Conservation (phyloP, 1,140 invertebrate species). For the Trypoxylus dichotomus region DNA sequence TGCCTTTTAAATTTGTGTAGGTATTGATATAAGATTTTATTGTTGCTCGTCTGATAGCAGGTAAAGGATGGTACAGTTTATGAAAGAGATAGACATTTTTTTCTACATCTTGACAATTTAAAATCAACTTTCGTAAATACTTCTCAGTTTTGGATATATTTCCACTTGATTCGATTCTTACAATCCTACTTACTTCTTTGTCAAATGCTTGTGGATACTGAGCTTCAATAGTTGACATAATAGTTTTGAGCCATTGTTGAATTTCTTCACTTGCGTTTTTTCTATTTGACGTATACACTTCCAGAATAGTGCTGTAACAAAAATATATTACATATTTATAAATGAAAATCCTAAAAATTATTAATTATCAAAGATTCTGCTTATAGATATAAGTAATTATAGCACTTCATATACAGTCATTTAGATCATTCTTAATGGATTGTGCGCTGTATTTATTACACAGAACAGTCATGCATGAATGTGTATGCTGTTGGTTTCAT, state of each 20-base stretch:
- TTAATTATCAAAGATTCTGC: no score
- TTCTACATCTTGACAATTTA: slow-evolving; percentile 31
- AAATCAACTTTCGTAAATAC: slow-evolving; percentile 39
- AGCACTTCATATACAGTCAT: no score
- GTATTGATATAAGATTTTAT: slow-evolving; percentile 61
- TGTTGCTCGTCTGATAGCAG: slow-evolving; percentile 63
- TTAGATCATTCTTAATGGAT: no score
- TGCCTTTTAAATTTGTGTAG: slow-evolving; percentile 55
- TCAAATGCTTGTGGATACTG: slow-evolving; percentile 71
- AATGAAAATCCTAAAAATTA: neutral
- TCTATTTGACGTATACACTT: neutral
- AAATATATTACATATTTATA: neutral
- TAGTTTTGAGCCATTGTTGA: slow-evolving; percentile 28
- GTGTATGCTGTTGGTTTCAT: no score
- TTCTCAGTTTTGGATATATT: slow-evolving; percentile 29
- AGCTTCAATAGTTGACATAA: slow-evolving; percentile 58
- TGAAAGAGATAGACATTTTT: slow-evolving; percentile 60
- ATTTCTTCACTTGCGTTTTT: slow-evolving; percentile 4
- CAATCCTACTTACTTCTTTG: slow-evolving; percentile 53
- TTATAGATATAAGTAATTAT: no score
- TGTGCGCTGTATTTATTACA: no score
- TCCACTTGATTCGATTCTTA: slow-evolving; percentile 30
- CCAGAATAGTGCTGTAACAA: neutral
- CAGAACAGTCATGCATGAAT: no score
- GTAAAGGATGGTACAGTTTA: slow-evolving; percentile 66